Percentiles rank a stretch among this genome's conserved stretches.
Conservation (phyloP, 2,888 invertebrate species). For the Temnothorax rugatulus region DNA sequence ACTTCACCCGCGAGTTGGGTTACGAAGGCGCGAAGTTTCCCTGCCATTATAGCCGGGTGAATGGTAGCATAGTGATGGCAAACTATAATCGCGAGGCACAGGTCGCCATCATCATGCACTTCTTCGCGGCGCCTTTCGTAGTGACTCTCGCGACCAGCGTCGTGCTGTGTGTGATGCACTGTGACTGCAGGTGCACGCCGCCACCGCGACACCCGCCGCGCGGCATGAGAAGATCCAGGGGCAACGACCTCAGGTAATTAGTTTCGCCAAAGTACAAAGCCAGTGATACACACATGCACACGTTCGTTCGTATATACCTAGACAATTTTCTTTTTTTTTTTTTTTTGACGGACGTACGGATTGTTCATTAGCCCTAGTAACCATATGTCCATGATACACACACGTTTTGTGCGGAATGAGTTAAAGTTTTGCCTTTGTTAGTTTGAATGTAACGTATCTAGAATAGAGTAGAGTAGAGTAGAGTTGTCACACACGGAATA, state of each 20-base stretch:
- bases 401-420: slow-evolving; percentile 41
- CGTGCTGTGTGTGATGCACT: slow-evolving; percentile 94
- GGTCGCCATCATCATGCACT: slow-evolving; percentile 93
- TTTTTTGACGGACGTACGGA: not conserved
- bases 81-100: slow-evolving; percentile 94
- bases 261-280: not conserved
- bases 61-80: slow-evolving; percentile 93
- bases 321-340: not conserved
- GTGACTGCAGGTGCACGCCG: slow-evolving; percentile 92
- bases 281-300: not conserved
- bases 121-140: slow-evolving; percentile 94
- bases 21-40: slow-evolving; percentile 90
- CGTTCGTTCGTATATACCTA: not conserved
- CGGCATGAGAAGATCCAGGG: slow-evolving; percentile 86
- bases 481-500: slow-evolving; percentile 19
- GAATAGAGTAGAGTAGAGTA: slow-evolving; percentile 49
- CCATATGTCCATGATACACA: slow-evolving; percentile 25
- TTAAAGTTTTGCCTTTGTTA: slow-evolving; percentile 34
- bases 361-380: slow-evolving; percentile 19
- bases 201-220: slow-evolving; percentile 89
- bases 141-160: slow-evolving; percentile 94
- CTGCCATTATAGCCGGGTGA: slow-evolving; percentile 92
- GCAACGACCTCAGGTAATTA: slow-evolving; percentile 88
- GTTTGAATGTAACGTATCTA: slow-evolving; percentile 44
- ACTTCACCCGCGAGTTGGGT: slow-evolving; percentile 91